A percentile compares a stretch with the other conserved stretches of the same genome.
Evolutionary conservation across 2,797 vertebrate genomes (phyloP).

Genomic region (Melanotaenia maccullochi): DNA sequence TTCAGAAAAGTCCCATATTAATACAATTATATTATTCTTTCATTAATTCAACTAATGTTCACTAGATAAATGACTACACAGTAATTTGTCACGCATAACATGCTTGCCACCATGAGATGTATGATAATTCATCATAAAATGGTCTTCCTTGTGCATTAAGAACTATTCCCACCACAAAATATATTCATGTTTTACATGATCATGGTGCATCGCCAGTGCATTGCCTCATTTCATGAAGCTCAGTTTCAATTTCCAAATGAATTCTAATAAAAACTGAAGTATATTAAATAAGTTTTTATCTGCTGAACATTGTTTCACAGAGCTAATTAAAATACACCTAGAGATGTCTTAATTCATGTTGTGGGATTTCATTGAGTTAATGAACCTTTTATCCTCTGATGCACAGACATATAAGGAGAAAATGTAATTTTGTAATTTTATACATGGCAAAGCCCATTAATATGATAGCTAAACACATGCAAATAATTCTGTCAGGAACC

Average conservation of each 20-base stretch:
- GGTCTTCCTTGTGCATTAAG: neutral
- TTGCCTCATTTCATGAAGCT: neutral
- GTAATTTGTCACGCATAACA: neutral
- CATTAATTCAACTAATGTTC: no score
- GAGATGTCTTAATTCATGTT: neutral
- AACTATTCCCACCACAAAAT: neutral
- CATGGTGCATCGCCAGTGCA: neutral
- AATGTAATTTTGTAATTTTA: no score
- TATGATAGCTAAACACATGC: conserved; percentile 13
- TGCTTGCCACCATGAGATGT: neutral
- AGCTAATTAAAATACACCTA: neutral
- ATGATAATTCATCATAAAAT: neutral
- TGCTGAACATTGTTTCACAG: neutral
- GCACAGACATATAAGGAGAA: neutral
- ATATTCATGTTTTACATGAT: neutral
- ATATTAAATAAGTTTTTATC: neutral
- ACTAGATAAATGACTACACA: neutral
- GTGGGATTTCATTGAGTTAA: neutral
- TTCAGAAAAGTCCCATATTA: no score
- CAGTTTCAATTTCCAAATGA: neutral
- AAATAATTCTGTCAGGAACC: conserved; percentile 10
- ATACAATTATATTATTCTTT: neutral
- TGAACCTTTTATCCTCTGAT: neutral
- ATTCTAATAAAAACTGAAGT: neutral
- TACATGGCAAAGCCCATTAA: neutral